Percentiles rank a stretch among this genome's conserved stretches.
These are phyloP conservation scores for Pseudolaguvia tuberculata DNA, from an alignment of 2,113 vertebrate genomes.

Conservation along the genomic window DNA sequence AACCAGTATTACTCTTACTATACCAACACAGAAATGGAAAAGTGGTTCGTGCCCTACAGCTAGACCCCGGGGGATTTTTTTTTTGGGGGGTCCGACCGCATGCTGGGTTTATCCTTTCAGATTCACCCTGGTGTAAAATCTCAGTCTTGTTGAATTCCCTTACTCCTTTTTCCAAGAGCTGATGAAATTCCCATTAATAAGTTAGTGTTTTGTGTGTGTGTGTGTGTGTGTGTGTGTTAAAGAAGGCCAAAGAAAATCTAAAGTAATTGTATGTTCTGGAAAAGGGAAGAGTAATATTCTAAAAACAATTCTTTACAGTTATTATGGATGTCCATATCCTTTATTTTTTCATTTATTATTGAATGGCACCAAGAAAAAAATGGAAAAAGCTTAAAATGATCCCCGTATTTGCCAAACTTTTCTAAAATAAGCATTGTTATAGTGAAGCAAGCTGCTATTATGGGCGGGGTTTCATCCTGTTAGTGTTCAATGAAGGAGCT, in stretches of 20 bases:
- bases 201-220: slow-evolving; percentile 27
- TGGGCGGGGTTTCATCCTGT: slow-evolving; percentile 61
- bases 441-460: slow-evolving; percentile 65
- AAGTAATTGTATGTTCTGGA: slow-evolving; percentile 56
- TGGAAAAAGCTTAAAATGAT: slow-evolving; percentile 50
- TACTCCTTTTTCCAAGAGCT: slow-evolving; percentile 9
- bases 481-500: slow-evolving; percentile 63
- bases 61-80: not conserved
- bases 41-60: slow-evolving; percentile 27
- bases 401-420: slow-evolving; percentile 54
- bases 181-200: slow-evolving; percentile 43
- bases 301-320: slow-evolving; percentile 50
- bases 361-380: slow-evolving; percentile 60
- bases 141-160: slow-evolving; percentile 26
- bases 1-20: slow-evolving; percentile 24
- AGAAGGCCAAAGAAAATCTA: slow-evolving; percentile 56
- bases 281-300: slow-evolving; percentile 42
- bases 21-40: slow-evolving; percentile 38
- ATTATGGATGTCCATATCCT: slow-evolving; percentile 59
- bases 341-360: slow-evolving; percentile 62
- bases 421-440: slow-evolving; percentile 66
- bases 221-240: slow-evolving; percentile 39
- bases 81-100: slow-evolving; percentile 27
- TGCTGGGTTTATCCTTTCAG: slow-evolving; percentile 22
- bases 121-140: slow-evolving; percentile 23